phyloP scores from a whole-genome alignment of 37 sponge, comb jelly and placozoan genomes.

The Cliona cf. orientalis region DNA sequence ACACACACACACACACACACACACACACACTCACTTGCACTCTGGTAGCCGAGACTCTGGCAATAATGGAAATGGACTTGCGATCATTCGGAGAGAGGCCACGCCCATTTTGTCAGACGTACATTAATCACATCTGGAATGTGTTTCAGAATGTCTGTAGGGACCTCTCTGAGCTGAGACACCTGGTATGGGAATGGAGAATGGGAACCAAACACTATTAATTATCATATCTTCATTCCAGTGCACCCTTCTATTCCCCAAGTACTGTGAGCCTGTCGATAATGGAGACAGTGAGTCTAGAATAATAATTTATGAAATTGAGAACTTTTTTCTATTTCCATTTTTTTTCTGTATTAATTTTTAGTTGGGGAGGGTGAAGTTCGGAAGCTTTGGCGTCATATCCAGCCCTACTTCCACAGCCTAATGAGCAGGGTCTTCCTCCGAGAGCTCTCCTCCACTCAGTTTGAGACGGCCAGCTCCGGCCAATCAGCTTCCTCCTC shows the following conservation, averaged over 20 bases:
- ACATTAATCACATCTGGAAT: constrained; percentile 48
- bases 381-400: constrained; percentile 57
- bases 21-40: too few species aligned
- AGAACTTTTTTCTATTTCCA: not conserved
- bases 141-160: constrained; percentile 50
- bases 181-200: constrained; percentile 32
- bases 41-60: constrained; percentile 39
- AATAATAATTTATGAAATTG: not conserved
- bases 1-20: too few species aligned
- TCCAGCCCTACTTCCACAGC: constrained; percentile 47
- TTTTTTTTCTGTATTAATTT: not conserved
- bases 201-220: not conserved
- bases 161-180: constrained; percentile 53
- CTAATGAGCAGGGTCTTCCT: constrained; percentile 54
- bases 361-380: constrained; percentile 40
- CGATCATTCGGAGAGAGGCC: not conserved
- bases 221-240: constrained; percentile 6
- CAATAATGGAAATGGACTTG: constrained; percentile 41
- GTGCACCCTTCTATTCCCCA: constrained; percentile 55
- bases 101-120: constrained; percentile 42
- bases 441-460: constrained; percentile 26
- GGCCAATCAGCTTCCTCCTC: not conserved
- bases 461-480: not conserved
- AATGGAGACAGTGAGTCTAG: constrained; percentile 52
- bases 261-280: constrained; percentile 59